phyloP scores from a whole-genome alignment of 2,113 vertebrate genomes.

The Embiotoca jacksoni region DNA sequence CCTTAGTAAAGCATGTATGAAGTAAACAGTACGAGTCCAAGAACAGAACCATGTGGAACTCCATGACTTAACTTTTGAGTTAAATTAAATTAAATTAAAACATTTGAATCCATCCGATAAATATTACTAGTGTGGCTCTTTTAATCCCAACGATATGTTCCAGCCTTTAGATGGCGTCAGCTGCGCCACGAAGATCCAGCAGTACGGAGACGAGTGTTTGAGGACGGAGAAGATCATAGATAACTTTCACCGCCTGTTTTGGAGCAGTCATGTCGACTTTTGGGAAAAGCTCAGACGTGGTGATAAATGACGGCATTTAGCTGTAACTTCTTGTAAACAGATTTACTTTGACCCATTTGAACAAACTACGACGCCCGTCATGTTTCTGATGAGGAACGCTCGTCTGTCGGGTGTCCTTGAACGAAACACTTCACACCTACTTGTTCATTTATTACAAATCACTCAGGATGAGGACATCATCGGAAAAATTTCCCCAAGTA shows the following conservation, averaged over 20 bases:
- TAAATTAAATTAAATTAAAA: too few species aligned
- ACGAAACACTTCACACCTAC: slow-evolving; percentile 15
- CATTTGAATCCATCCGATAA: too few species aligned
- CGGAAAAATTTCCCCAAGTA: slow-evolving; percentile 40
- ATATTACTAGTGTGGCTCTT: too few species aligned
- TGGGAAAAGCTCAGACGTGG: too few species aligned
- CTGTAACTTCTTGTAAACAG: neutral
- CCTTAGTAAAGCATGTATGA: neutral
- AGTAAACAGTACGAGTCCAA: neutral
- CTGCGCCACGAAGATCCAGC: too few species aligned
- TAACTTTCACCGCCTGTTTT: neutral
- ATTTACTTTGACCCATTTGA: neutral
- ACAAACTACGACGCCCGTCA: neutral
- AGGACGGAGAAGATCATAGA: neutral
- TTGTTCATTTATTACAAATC: slow-evolving; percentile 53
- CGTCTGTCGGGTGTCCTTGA: slow-evolving; percentile 29
- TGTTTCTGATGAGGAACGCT: slow-evolving; percentile 8
- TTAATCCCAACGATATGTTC: too few species aligned
- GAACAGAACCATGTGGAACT: neutral
- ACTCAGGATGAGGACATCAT: slow-evolving; percentile 49
- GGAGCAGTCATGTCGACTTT: too few species aligned
- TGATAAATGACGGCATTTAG: neutral
- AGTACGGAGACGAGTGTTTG: too few species aligned
- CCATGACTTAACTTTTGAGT: too few species aligned
- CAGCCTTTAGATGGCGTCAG: too few species aligned